A percentile compares a stretch with the other conserved stretches of the same genome.
phyloP scores from a whole-genome alignment of 2,113 vertebrate species.

The Notothenia coriiceps region DNA sequence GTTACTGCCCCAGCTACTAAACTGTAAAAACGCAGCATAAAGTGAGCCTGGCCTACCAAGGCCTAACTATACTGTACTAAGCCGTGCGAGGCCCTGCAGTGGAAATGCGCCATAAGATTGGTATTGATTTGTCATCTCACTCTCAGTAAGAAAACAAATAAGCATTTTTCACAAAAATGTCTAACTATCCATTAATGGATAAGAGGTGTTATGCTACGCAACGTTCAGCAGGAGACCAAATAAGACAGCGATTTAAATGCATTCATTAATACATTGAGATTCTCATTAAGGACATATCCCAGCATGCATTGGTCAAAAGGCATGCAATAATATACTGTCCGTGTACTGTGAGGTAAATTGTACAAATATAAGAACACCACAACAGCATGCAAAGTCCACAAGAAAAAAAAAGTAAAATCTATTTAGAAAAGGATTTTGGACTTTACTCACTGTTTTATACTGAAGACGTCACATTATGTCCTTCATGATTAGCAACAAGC shows the following conservation, averaged over 20 bases:
- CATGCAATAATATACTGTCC: constrained; percentile 1
- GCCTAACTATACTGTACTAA: no score
- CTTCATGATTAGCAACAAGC: constrained; percentile 30
- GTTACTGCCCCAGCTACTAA: no score
- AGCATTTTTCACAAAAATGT: background rate
- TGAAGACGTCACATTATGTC: constrained; percentile 29
- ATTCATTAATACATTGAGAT: background rate
- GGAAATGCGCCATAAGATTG: no score
- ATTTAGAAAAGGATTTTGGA: background rate
- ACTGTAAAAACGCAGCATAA: no score
- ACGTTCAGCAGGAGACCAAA: background rate
- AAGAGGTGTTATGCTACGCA: background rate
- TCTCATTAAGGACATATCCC: background rate
- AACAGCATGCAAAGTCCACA: constrained; percentile 21
- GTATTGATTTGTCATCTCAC: background rate
- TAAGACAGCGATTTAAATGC: background rate
- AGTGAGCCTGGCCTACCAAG: no score
- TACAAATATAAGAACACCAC: constrained; percentile 4
- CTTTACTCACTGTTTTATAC: constrained; percentile 12
- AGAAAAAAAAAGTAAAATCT: background rate
- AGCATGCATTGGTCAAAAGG: constrained; percentile 3
- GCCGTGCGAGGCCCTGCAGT: no score
- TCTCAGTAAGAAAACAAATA: background rate
- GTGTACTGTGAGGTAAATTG: background rate
- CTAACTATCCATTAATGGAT: background rate